Evolutionary conservation across 1,140 invertebrate genomes (phyloP).

Genomic region (Pachyrhynchus sulphureomaculatus): DNA sequence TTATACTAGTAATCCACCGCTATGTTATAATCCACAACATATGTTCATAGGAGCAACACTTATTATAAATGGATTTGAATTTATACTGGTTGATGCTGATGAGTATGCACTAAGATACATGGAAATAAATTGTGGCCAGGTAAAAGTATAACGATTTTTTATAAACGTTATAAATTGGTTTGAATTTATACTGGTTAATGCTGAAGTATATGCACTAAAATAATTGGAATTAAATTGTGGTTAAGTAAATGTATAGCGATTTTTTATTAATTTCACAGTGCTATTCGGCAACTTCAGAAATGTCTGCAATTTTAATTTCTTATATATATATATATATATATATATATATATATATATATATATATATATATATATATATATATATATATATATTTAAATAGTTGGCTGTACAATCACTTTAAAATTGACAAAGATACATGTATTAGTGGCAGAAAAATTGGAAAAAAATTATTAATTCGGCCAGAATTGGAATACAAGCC

Average conservation of each 20-base stretch:
- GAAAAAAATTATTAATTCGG: too few relatives aligned
- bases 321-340: too few relatives aligned
- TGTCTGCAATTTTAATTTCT: too few relatives aligned
- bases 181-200: slow-evolving; percentile 54
- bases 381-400: too few relatives aligned
- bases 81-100: slow-evolving; percentile 77
- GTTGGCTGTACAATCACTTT: too few relatives aligned
- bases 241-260: slow-evolving; percentile 58
- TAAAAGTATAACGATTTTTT: slow-evolving; percentile 45
- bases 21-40: slow-evolving; percentile 72
- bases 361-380: too few relatives aligned
- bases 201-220: slow-evolving; percentile 81
- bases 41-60: slow-evolving; percentile 80
- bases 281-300: too few relatives aligned
- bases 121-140: slow-evolving; percentile 76
- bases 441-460: too few relatives aligned
- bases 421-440: too few relatives aligned
- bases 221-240: slow-evolving; percentile 75
- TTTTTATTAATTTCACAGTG: neutral
- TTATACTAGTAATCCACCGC: slow-evolving; percentile 66
- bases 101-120: slow-evolving; percentile 85
- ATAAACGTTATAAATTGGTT: neutral
- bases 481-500: too few relatives aligned
- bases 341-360: too few relatives aligned
- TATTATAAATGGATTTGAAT: slow-evolving; percentile 74